Conservation (phyloP, 2,888 invertebrate genomes). For the Noctua comes region DNA sequence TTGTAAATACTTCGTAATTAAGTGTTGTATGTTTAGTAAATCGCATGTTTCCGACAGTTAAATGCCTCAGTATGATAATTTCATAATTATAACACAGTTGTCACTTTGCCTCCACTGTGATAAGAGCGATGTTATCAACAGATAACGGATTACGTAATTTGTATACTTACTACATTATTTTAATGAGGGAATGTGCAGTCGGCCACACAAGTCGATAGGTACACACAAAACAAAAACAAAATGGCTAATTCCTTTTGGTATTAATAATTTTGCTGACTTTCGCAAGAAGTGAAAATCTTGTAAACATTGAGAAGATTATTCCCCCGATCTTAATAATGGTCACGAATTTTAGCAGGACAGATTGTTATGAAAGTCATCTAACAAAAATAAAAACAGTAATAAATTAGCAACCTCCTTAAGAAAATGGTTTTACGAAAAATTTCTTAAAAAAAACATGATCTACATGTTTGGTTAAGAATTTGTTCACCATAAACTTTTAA, state of each 20-base stretch:
- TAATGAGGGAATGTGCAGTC: conserved; percentile 22
- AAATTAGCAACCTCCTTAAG: neutral
- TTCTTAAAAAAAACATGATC: no score
- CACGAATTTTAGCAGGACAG: neutral
- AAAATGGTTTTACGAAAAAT: neutral
- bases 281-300: neutral
- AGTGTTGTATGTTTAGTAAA: conserved; percentile 24
- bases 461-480: neutral
- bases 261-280: neutral
- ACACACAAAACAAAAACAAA: neutral
- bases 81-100: conserved; percentile 23
- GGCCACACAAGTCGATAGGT: neutral
- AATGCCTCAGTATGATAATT: conserved; percentile 22
- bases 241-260: neutral
- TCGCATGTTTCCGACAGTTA: conserved; percentile 42
- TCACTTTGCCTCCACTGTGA: conserved; percentile 24
- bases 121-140: conserved; percentile 44
- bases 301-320: no score
- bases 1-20: conserved; percentile 6
- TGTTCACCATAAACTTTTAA: neutral
- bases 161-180: neutral
- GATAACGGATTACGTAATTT: conserved; percentile 39
- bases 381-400: neutral
- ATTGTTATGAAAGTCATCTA: neutral
- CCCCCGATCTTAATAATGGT: neutral